Evolutionary conservation across 2,888 invertebrate species (phyloP).

Genomic region (Amblyjoppa proteus): DNA sequence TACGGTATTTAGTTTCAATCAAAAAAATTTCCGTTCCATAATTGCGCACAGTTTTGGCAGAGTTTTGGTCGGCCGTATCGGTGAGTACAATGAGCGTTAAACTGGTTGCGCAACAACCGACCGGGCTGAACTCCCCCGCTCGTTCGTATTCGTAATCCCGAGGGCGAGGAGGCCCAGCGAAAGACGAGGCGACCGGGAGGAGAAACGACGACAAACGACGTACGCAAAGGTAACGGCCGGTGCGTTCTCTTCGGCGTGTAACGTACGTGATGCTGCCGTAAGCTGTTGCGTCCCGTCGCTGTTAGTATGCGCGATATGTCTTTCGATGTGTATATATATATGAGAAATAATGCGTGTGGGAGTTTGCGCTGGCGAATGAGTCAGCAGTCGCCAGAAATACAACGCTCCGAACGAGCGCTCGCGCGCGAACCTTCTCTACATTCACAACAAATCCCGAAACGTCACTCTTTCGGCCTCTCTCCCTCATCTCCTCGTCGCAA

Average conservation of each 20-base stretch:
- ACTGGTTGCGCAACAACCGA: constrained; percentile 67
- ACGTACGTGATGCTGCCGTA: constrained; percentile 60
- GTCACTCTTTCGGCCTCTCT: constrained; percentile 70
- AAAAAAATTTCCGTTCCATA: background rate
- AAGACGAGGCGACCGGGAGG: constrained; percentile 60
- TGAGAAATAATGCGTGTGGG: constrained; percentile 78
- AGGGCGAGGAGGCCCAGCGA: constrained; percentile 19
- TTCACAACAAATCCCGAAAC: constrained; percentile 78
- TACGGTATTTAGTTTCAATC: background rate
- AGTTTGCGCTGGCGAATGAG: constrained; percentile 74
- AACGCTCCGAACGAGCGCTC: constrained; percentile 58
- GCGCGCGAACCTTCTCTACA: constrained; percentile 68
- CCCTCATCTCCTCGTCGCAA: constrained; percentile 40
- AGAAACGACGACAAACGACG: constrained; percentile 70
- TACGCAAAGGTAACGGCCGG: constrained; percentile 73
- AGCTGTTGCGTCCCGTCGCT: constrained; percentile 37
- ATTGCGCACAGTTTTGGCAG: constrained; percentile 54
- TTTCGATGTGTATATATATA: constrained; percentile 45
- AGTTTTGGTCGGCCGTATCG: constrained; percentile 54
- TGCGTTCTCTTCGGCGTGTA: constrained; percentile 53
- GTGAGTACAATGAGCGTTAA: constrained; percentile 65
- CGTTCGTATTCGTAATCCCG: constrained; percentile 34
- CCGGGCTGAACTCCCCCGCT: constrained; percentile 52
- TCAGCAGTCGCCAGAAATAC: constrained; percentile 81
- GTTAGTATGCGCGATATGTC: constrained; percentile 25